phyloP scores from a whole-genome alignment of 2,113 vertebrate genomes.

The Sylvietta virens region DNA sequence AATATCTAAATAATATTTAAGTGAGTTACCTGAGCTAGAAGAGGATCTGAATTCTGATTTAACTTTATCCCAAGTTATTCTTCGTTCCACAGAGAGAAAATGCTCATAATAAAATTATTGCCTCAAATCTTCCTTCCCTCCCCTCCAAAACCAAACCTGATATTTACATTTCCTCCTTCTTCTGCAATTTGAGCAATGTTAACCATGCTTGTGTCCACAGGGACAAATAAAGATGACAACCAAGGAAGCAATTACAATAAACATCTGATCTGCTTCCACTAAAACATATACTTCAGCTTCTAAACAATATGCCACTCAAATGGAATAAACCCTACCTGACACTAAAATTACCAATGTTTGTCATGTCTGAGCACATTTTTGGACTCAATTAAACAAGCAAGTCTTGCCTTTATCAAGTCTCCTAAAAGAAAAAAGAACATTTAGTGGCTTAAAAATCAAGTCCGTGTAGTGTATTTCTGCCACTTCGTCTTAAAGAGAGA shows the following conservation, averaged over 20 bases:
- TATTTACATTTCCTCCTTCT: neutral
- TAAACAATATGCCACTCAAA: constrained; percentile 20
- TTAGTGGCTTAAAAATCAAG: constrained; percentile 6
- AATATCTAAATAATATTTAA: neutral
- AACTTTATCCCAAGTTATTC: neutral
- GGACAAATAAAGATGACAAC: neutral
- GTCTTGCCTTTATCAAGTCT: neutral
- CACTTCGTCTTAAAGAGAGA: constrained; percentile 40
- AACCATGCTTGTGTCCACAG: neutral
- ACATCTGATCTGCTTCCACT: neutral
- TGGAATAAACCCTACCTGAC: neutral
- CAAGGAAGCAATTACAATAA: neutral
- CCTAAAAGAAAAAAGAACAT: neutral
- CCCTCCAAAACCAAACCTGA: neutral
- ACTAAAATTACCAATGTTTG: neutral
- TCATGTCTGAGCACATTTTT: constrained; percentile 32
- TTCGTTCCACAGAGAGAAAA: neutral
- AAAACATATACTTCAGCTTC: constrained; percentile 20
- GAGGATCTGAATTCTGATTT: neutral
- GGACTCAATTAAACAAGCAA: neutral
- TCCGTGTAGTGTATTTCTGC: neutral
- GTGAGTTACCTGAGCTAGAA: neutral
- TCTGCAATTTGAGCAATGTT: neutral
- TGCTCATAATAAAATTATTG: neutral
- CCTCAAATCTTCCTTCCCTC: neutral